phyloP scores from a whole-genome alignment of 2,797 vertebrate genomes.

The Natrix natrix region DNA sequence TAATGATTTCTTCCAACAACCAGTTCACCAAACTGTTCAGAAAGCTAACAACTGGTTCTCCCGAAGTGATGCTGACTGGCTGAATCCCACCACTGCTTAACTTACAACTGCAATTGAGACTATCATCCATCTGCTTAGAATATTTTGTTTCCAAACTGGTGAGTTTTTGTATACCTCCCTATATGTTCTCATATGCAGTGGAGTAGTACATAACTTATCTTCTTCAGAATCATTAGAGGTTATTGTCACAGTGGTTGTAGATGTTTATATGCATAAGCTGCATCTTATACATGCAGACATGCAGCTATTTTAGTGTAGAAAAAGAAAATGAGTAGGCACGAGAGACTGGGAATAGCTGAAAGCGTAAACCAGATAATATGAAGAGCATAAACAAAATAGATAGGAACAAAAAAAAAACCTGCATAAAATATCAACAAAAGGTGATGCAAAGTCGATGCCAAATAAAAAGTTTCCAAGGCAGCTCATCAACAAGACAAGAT shows the following conservation, averaged over 20 bases:
- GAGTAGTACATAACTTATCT: background rate
- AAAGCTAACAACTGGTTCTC: no score
- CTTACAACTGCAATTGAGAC: background rate
- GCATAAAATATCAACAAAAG: background rate
- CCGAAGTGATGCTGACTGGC: no score
- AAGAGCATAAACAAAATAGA: background rate
- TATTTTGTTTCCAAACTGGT: background rate
- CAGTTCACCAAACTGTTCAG: no score
- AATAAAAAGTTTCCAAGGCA: background rate
- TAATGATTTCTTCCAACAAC: no score
- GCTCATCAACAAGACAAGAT: background rate
- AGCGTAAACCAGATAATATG: background rate
- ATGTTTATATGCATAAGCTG: background rate
- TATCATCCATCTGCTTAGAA: background rate
- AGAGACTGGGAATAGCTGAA: background rate
- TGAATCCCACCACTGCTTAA: background rate
- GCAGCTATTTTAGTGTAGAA: background rate
- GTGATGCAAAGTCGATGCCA: background rate
- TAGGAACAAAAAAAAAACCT: background rate
- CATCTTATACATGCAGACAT: background rate
- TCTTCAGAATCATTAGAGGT: background rate
- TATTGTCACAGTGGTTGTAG: background rate
- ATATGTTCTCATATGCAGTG: background rate
- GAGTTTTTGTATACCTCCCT: background rate
- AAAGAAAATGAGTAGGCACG: background rate